Evolutionary conservation across 2,888 invertebrate species (phyloP).

Genomic region (Lasioglossum villosulum): DNA sequence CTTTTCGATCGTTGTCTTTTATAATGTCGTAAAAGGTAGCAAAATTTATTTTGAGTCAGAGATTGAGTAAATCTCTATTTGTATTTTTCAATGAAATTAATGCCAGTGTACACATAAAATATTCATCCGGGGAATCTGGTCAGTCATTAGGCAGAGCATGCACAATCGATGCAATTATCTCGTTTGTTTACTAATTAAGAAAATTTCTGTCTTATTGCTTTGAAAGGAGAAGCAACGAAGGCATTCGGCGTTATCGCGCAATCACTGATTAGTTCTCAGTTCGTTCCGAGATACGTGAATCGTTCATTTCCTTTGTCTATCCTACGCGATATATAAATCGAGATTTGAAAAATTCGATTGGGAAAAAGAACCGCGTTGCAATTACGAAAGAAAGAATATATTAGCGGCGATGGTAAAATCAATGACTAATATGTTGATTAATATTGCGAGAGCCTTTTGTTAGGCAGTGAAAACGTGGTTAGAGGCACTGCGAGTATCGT

Average conservation of each 20-base stretch:
- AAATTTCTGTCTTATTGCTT: not conserved
- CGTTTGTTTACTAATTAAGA: not conserved
- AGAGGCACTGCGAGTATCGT: constrained; percentile 24
- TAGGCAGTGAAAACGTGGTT: constrained; percentile 45
- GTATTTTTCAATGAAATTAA: not conserved
- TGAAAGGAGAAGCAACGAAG: not conserved
- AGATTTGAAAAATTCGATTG: constrained; percentile 14
- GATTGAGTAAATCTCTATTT: not conserved
- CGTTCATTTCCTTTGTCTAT: not conserved
- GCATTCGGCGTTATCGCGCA: not conserved
- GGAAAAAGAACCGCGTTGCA: constrained; percentile 24
- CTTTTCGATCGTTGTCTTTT: too few relatives aligned
- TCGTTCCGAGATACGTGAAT: not conserved
- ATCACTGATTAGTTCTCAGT: not conserved
- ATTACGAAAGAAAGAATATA: constrained; percentile 49
- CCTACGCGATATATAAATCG: constrained; percentile 19
- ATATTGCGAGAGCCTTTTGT: constrained; percentile 54
- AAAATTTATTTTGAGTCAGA: not conserved
- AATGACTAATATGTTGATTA: constrained; percentile 52
- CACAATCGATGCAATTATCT: not conserved
- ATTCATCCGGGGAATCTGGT: not conserved
- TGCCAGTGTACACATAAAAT: not conserved
- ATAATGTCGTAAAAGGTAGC: not conserved
- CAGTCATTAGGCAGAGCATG: not conserved
- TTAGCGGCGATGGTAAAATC: constrained; percentile 47